Evolutionary conservation across 1,140 invertebrate species (phyloP), one percentile per base, ranked within the genome.

Genomic region (Stegodyphus dumicola): DNA sequence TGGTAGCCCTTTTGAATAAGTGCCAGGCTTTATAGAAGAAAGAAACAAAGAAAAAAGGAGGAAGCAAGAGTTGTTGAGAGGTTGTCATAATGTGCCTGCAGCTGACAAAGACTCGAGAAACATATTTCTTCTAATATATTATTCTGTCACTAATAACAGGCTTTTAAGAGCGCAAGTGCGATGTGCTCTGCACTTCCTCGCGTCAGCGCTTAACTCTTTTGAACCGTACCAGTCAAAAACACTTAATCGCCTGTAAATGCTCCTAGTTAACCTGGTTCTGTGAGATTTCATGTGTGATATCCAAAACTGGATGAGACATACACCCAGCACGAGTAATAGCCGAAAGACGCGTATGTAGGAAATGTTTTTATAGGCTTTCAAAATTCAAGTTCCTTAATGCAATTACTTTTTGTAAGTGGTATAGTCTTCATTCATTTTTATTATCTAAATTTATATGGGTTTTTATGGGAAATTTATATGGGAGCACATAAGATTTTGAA

Each of bases 1-100:
- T 83, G 67, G 67, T 51, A 81, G 56, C 60, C 33, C 69, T 73
- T 81, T 81, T 81, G 78, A 81, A 81, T 73, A 81, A 81, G 69
- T 73, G 78, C 78, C 54, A 81, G 78, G 17, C 66, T 51, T 73
- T 70, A 53, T 64, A 66, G 11, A 10, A 66, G 54, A 70, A 71
- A 74, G 67, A 65, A 80, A 71, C 17, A 52, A 66, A 65, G n/a
- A 60, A 64, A 80, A 60, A 73, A 73, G 48, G 6, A 10, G 48
- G 66, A 67, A 71, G 51, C 54, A 71, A 80, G 77, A 80, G 77
- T 49, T 60, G 80, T 75, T 75, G 80, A 83, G 80, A 73, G 78
- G 54, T 53, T 83, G 80, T 80, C 80, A 83, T 74, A 81, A 75
- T 83, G 71, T 60, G 70, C 51, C 60, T 83, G 80, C 60, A 75